Percentiles rank a stretch among this genome's conserved stretches.
phyloP scores from a whole-genome alignment of 2,113 vertebrate genomes.

The Triplophysa rosa region DNA sequence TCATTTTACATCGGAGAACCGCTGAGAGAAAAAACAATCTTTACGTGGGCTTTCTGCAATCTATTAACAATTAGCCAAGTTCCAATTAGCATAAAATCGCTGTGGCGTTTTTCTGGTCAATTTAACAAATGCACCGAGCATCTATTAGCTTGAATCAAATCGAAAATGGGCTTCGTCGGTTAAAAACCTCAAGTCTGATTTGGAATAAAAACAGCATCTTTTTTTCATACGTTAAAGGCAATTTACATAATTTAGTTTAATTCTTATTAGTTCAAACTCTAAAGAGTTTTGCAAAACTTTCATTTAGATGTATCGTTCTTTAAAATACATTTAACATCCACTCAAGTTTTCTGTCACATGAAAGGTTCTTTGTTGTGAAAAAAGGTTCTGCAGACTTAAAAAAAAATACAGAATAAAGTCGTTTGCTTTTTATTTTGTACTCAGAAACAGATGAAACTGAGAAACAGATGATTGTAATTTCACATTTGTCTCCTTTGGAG shows the following conservation, averaged over 20 bases:
- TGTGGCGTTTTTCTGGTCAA: slow-evolving; percentile 57
- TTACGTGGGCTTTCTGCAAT: slow-evolving; percentile 47
- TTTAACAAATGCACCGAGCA: slow-evolving; percentile 54
- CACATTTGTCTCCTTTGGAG: too few relatives aligned
- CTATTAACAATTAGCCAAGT: slow-evolving; percentile 54
- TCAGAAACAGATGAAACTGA: too few relatives aligned
- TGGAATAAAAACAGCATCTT: neutral
- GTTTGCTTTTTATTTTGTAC: too few relatives aligned
- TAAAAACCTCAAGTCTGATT: slow-evolving; percentile 12
- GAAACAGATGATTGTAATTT: too few relatives aligned
- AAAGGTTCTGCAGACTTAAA: too few relatives aligned
- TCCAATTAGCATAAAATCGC: slow-evolving; percentile 56
- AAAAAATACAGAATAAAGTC: too few relatives aligned
- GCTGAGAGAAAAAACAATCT: slow-evolving; percentile 10
- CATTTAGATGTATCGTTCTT: too few relatives aligned
- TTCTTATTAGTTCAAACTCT: neutral
- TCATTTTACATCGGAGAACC: neutral
- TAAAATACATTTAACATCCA: too few relatives aligned
- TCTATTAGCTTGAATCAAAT: slow-evolving; percentile 48
- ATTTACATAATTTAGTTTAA: neutral
- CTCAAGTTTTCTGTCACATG: too few relatives aligned
- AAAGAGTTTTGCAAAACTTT: too few relatives aligned
- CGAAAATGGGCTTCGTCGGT: slow-evolving; percentile 38
- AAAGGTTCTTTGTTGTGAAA: too few relatives aligned
- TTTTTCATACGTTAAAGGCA: neutral